Percentiles rank a stretch among this genome's conserved stretches.
Conservation (phyloP, 2,113 vertebrate species). For the Microtus richardsoni region DNA sequence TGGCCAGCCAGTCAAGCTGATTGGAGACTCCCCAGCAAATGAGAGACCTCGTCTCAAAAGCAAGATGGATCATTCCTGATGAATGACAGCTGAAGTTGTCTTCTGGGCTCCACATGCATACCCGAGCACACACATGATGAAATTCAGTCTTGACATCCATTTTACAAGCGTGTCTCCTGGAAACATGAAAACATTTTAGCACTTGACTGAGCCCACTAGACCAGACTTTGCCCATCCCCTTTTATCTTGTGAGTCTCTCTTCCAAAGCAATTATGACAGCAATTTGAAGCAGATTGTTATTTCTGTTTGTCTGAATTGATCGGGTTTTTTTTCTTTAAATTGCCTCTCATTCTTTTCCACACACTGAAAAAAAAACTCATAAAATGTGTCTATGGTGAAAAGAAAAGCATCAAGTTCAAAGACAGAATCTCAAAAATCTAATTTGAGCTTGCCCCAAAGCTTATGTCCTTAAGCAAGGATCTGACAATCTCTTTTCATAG, state of each 20-base stretch:
- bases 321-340: neutral
- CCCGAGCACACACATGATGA: neutral
- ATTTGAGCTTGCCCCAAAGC: neutral
- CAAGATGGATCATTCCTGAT: neutral
- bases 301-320: neutral
- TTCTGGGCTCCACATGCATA: too few relatives aligned
- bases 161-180: neutral
- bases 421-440: neutral
- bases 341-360: neutral
- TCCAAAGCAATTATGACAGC: slow-evolving; percentile 24
- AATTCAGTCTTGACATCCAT: neutral
- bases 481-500: neutral
- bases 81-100: neutral
- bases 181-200: neutral
- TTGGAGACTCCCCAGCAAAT: neutral
- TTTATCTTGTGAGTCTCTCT: neutral
- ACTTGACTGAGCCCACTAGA: neutral
- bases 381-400: neutral
- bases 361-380: neutral
- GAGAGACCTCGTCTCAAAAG: neutral
- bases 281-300: neutral
- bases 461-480: neutral
- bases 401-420: neutral
- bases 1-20: neutral
- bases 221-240: neutral